A percentile compares a stretch with the other conserved stretches of the same genome.
These are phyloP conservation scores for Automeris io DNA, from an alignment of 2,888 invertebrate genomes.

Conservation along the genomic window DNA sequence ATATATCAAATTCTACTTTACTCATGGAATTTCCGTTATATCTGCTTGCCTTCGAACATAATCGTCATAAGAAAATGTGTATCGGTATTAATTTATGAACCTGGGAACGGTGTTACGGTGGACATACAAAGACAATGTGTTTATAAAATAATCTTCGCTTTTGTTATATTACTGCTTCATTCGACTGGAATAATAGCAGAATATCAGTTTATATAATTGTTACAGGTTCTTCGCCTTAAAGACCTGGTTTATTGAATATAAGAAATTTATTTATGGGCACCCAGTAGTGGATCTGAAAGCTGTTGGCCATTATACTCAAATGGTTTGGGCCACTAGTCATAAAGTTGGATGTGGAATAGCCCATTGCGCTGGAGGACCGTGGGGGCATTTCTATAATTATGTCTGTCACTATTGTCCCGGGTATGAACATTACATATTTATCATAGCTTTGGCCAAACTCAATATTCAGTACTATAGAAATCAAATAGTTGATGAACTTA, in stretches of 20 bases:
- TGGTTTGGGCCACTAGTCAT: conserved; percentile 88
- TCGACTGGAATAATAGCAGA: background rate
- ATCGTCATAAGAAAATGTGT: too few species aligned
- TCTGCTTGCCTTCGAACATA: too few species aligned
- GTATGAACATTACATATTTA: conserved; percentile 64
- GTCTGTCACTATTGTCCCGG: conserved; percentile 91
- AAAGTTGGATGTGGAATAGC: conserved; percentile 86
- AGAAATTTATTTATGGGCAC: conserved; percentile 84
- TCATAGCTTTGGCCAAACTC: too few species aligned
- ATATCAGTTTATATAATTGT: conserved; percentile 14
- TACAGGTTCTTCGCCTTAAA: conserved; percentile 87
- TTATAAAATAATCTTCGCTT: too few species aligned
- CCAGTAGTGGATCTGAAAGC: conserved; percentile 76
- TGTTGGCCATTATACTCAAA: conserved; percentile 88
- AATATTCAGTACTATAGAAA: too few species aligned
- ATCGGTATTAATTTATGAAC: too few species aligned
- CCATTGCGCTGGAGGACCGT: conserved; percentile 80
- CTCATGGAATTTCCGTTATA: too few species aligned
- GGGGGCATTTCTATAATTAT: conserved; percentile 84
- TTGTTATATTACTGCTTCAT: too few species aligned
- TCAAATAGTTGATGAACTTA: too few species aligned
- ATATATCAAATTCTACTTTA: too few species aligned
- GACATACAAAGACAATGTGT: too few species aligned
- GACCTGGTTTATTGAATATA: conserved; percentile 86
- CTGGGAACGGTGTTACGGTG: too few species aligned